Base-by-base conservation (phyloP, 2,113 vertebrate genomes). In the Rhineura floridana region DNA sequence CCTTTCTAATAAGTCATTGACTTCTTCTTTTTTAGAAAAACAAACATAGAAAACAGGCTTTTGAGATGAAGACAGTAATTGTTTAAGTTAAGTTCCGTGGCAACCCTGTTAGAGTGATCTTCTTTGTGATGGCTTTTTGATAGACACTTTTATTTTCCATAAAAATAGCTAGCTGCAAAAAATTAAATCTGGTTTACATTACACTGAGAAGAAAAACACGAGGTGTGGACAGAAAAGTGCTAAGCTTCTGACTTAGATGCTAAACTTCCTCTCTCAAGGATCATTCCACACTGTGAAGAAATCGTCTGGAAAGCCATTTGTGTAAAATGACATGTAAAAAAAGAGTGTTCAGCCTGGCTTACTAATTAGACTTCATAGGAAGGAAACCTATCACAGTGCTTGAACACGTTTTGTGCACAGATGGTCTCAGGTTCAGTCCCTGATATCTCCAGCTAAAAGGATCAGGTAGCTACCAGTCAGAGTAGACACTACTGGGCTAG, bases 231-330 rank as follows among this genome's bases (percentile, higher is more conserved):
- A 94, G 93, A 82, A 95, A 79, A 94, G 93, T 94, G 93, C 93
- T 95, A 94, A 96, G 94, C 94, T 92, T 92, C 92, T 94, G 94
- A 95, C 89, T 90, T 92, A 95, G 94, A 95, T 84, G 93, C 89
- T 91, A 62, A 95, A 94, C 91, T 95, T 93, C 89, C 91, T 95
- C 92, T 93, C 93, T 92, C 92, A 90, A 89, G 91, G 90, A 90
- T 88, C 90, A 33, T 94, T 95, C 86, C 94, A 94, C 94, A 93
- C 93, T 90, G 85, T 93, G 94, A 94, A 95, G 94, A 94, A 93
- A 96, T 95, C 87, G 93, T 90, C 76, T 91, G 90, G 91, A 93
- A 95, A 91, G 91, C n/a, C 87, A 92, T 91, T 91, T 88, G 91
- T 75, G 90, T 77, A 75, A 87, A 90, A 94, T 77, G 93, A 93